Percentiles rank a stretch among this genome's conserved stretches.
phyloP scores from a whole-genome alignment of 2,797 vertebrate genomes.

The Arremon brunneinucha region DNA sequence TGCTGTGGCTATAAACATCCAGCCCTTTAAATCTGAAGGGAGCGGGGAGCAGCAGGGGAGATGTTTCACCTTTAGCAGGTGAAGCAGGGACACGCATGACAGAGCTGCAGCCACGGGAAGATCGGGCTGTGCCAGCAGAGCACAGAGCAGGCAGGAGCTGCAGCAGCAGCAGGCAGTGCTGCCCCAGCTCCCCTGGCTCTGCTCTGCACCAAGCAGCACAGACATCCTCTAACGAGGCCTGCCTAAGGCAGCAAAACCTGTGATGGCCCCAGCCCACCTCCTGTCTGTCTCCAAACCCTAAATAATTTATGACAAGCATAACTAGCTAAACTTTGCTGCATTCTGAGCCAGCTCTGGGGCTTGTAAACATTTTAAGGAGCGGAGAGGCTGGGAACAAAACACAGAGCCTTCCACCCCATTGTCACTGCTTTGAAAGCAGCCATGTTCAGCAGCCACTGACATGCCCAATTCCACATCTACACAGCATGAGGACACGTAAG shows the following conservation, averaged over 20 bases:
- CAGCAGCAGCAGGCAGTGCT: not conserved
- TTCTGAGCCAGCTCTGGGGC: not conserved
- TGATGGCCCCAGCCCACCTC: not conserved
- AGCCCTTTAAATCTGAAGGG: not conserved
- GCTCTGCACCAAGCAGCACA: not conserved
- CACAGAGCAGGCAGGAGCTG: not conserved
- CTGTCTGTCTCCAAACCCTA: not conserved
- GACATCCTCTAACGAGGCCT: not conserved
- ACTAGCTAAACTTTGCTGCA: slow-evolving; percentile 18
- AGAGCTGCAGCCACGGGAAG: not conserved
- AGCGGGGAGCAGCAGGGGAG: not conserved
- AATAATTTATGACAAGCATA: slow-evolving; percentile 22
- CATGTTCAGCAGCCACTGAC: not conserved
- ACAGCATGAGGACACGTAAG: not conserved
- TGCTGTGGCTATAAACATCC: not conserved
- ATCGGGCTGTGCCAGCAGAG: rapidly evolving
- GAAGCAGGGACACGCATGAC: not conserved
- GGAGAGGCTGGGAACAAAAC: not conserved
- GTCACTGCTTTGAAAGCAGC: not conserved
- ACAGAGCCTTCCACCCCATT: not conserved
- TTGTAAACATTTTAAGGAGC: slow-evolving; percentile 23
- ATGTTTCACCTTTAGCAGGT: not conserved
- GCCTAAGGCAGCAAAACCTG: not conserved
- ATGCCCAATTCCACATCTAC: not conserved
- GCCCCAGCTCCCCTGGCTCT: not conserved